Percentiles rank a stretch among this genome's conserved stretches.
Conservation (phyloP, 2,888 invertebrate species). For the Dynastes grantii region DNA sequence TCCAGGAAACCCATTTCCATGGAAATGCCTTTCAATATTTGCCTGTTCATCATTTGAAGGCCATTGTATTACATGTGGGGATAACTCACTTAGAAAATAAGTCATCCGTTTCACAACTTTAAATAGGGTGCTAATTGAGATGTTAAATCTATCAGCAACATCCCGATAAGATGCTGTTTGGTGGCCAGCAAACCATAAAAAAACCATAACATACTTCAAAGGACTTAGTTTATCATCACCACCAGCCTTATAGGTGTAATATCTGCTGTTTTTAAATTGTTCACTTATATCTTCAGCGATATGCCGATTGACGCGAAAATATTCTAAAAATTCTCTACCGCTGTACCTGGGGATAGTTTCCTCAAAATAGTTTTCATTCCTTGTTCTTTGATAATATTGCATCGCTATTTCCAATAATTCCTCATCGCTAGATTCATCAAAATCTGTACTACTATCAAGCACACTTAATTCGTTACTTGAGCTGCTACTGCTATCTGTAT, state of each 20-base stretch:
- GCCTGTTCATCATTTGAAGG: conserved; percentile 46
- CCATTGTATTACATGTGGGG: conserved; percentile 51
- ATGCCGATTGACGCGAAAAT: conserved; percentile 18
- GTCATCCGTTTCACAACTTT: conserved; percentile 44
- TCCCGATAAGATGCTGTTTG: conserved; percentile 51
- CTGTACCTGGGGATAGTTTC: background rate
- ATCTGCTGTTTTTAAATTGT: background rate
- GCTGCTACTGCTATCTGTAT: conserved; percentile 6
- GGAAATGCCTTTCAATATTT: conserved; percentile 47
- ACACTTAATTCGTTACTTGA: background rate
- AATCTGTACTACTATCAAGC: background rate
- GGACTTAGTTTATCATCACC: conserved; percentile 6
- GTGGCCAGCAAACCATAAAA: conserved; percentile 52
- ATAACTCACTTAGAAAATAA: conserved; percentile 48
- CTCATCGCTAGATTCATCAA: background rate
- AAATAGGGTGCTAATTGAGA: conserved; percentile 50
- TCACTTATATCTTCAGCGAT: conserved; percentile 2
- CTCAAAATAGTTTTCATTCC: conserved; percentile 5
- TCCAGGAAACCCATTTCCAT: conserved; percentile 19
- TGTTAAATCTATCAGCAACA: conserved; percentile 53
- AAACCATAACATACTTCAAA: background rate
- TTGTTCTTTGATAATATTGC: background rate
- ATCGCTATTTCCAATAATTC: background rate
- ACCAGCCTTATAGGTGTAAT: background rate
- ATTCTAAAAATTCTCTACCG: background rate